Evolutionary conservation across 1,140 invertebrate genomes (phyloP).

Genomic region (Ostrea denselamellosa): DNA sequence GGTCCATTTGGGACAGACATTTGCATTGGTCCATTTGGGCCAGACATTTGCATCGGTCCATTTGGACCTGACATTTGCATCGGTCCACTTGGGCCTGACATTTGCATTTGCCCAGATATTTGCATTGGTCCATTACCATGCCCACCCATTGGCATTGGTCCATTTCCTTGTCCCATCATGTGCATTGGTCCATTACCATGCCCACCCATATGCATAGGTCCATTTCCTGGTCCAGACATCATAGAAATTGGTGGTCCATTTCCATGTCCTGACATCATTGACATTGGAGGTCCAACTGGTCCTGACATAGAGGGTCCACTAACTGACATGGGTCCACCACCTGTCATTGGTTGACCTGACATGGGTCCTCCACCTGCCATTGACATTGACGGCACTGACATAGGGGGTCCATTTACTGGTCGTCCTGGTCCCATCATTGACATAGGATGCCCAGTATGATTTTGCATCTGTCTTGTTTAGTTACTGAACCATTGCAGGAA

Average conservation of each 20-base stretch:
- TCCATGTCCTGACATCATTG: constrained; percentile 39
- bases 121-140: constrained; percentile 20
- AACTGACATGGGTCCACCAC: constrained; percentile 1
- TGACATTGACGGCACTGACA: constrained; percentile 36
- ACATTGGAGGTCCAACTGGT: constrained; percentile 11
- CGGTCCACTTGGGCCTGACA: constrained; percentile 27
- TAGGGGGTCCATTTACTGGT: background rate
- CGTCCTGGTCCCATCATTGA: constrained; percentile 35
- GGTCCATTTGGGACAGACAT: constrained; percentile 24
- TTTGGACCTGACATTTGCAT: constrained; percentile 41
- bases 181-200: constrained; percentile 12
- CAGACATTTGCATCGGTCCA: constrained; percentile 41
- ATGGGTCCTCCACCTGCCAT: constrained; percentile 30
- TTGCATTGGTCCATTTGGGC: background rate
- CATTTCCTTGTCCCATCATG: constrained; percentile 36
- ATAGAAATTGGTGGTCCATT: constrained; percentile 42
- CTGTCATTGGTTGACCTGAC: constrained; percentile 16
- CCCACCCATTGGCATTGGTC: constrained; percentile 38
- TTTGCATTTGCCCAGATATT: constrained; percentile 16
- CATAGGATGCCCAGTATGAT: constrained; percentile 1
- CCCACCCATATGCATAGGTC: constrained; percentile 18
- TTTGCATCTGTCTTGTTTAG: constrained; percentile 3
- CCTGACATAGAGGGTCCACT: constrained; percentile 17
- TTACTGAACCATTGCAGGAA: background rate
- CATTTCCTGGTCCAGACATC: constrained; percentile 6